Evolutionary conservation across 2,797 vertebrate species (phyloP).

Genomic region (Anisognathus igniventris): DNA sequence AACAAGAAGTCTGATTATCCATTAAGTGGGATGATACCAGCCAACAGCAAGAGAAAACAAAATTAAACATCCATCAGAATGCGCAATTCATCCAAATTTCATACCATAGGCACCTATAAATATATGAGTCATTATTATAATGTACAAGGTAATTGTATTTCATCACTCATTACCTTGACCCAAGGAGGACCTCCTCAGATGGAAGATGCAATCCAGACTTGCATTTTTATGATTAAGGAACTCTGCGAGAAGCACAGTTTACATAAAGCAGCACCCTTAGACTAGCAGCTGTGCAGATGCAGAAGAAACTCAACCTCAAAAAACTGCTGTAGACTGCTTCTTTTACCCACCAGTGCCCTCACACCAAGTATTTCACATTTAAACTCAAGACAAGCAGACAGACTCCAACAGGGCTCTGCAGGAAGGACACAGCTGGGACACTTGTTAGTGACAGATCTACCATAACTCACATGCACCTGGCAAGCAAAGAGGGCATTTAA

Average conservation of each 20-base stretch:
- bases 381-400: not conserved
- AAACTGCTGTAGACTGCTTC: not conserved
- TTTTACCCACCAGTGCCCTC: not conserved
- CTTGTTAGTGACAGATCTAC: not conserved
- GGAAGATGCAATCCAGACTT: slow-evolving; percentile 33
- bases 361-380: not conserved
- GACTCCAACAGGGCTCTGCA: not conserved
- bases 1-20: slow-evolving; percentile 27
- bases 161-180: slow-evolving; percentile 56
- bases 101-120: slow-evolving; percentile 45
- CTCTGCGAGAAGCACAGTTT: not conserved
- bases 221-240: slow-evolving; percentile 10
- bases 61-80: slow-evolving; percentile 52
- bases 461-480: not conserved
- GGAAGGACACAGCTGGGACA: not conserved
- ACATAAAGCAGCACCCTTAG: not conserved
- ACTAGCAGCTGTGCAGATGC: not conserved
- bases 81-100: slow-evolving; percentile 45
- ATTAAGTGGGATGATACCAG: slow-evolving; percentile 30
- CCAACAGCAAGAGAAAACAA: slow-evolving; percentile 54
- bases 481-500: not conserved
- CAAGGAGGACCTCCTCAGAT: not conserved
- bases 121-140: slow-evolving; percentile 61
- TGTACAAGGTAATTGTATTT: slow-evolving; percentile 54
- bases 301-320: not conserved